A percentile compares a stretch with the other conserved stretches of the same genome.
phyloP scores from a whole-genome alignment of 1,140 invertebrate genomes.

The Pentalonia nigronervosa region DNA sequence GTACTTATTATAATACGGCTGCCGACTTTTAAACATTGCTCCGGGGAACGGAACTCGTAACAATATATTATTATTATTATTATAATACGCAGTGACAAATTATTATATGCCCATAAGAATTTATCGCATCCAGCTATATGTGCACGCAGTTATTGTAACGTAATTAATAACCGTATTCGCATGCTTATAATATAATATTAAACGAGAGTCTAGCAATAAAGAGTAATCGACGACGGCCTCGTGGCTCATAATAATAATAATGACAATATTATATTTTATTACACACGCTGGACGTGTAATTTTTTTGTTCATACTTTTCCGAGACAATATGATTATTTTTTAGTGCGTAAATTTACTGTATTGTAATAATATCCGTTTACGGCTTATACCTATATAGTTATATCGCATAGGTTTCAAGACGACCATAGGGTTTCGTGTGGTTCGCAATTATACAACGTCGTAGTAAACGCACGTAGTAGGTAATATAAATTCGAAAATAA shows the following conservation, averaged over 20 bases:
- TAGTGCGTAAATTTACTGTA: neutral
- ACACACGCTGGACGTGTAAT: neutral
- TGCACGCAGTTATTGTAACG: neutral
- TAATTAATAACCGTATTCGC: neutral
- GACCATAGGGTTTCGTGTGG: neutral
- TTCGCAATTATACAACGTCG: neutral
- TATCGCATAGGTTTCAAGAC: neutral
- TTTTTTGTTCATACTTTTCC: neutral
- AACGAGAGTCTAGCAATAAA: neutral
- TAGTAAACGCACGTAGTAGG: too few species aligned
- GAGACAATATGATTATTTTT: neutral
- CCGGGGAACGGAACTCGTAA: neutral
- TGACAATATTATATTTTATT: too few species aligned
- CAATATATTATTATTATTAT: neutral
- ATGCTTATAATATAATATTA: neutral
- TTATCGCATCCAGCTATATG: neutral
- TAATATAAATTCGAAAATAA: neutral
- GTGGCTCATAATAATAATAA: too few species aligned
- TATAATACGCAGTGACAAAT: neutral
- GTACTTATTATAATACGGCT: neutral
- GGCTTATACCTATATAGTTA: too few species aligned
- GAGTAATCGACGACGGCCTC: neutral
- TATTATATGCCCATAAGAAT: neutral
- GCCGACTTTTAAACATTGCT: neutral
- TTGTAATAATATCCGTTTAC: neutral